Base-by-base conservation (phyloP, 2,888 invertebrate species). In the Margaritifera margaritifera region DNA sequence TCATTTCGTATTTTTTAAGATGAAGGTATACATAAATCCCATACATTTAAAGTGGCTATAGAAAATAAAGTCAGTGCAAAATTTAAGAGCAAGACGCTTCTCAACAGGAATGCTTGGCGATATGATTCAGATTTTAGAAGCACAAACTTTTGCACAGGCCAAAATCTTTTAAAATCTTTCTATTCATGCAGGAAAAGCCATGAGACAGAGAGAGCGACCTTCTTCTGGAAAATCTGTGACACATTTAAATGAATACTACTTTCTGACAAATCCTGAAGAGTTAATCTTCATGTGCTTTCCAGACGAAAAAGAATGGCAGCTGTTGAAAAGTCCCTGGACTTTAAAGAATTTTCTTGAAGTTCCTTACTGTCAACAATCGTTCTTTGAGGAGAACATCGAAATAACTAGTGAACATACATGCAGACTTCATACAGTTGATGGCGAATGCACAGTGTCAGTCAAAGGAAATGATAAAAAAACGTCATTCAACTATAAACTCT, bases 401-500 rank as follows among this genome's bases (percentile, higher is more conserved):
- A 68, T 74, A 18, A 50, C 57, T 0, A 74, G 77, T 31, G 71
- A 70, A 50, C 68, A 64, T 20, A 66, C 25, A 42, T 57, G 70
- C 24, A 53, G 70, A 54, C n/a, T 72, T 6, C 56, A 60, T 2
- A 60, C 74, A n/a, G 25, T 57, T 11, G 68, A 72, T 52, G 77
- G 77, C 2, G 52, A 50, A 15, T 74, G 76, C 51, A 59, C 69
- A 50, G 59, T 76, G 0, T 73, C 71, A 55, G 5, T 76, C 3
- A 31, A 6, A 31, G 31, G 4, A 2, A 62, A 61, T 6, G 64
- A 74, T 18, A 31, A 24, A 27, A 64, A 64, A 6, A 66, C 74
- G 64, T 59, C 22, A n/a, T 65, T 77, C 66, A 66, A 69, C 53
- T 77, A 77, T 66, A 71, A 72, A 57, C 68, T 81, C 2, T 79